Evolutionary conservation across 2,888 invertebrate species (phyloP).

Genomic region (Suillia variegata): DNA sequence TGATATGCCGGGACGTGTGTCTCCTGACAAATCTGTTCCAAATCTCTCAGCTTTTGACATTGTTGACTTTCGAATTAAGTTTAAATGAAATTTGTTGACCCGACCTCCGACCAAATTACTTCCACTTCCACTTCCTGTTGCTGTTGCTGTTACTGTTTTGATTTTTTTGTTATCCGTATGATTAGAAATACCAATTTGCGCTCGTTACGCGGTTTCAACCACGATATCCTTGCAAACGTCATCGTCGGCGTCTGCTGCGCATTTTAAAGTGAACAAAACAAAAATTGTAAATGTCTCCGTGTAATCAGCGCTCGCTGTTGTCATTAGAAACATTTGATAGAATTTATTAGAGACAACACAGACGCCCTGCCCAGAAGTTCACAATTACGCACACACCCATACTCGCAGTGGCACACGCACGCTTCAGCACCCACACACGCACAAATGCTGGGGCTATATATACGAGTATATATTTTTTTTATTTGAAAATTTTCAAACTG

Average conservation of each 20-base stretch:
- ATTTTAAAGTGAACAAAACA: no score
- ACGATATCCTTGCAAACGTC: background rate
- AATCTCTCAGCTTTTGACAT: no score
- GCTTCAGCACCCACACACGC: constrained; percentile 34
- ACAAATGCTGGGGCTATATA: constrained; percentile 30
- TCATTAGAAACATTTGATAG: constrained; percentile 59
- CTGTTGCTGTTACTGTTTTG: no score
- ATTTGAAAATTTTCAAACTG: constrained; percentile 34
- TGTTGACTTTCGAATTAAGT: background rate
- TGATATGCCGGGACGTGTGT: background rate
- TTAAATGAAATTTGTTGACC: background rate
- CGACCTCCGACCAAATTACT: background rate
- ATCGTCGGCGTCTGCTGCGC: background rate
- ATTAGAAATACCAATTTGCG: constrained; percentile 28
- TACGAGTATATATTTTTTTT: no score
- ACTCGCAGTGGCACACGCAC: constrained; percentile 17
- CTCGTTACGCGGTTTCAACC: constrained; percentile 50
- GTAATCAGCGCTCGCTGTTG: constrained; percentile 32
- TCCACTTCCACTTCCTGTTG: background rate
- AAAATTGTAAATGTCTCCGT: constrained; percentile 16
- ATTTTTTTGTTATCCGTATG: no score
- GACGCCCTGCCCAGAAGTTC: constrained; percentile 34
- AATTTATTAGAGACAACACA: constrained; percentile 59
- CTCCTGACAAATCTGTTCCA: background rate
- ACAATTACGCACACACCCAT: constrained; percentile 5